A percentile compares a stretch with the other conserved stretches of the same genome.
Conservation (phyloP, 2,113 vertebrate species). For the Brachypteracias leptosomus region DNA sequence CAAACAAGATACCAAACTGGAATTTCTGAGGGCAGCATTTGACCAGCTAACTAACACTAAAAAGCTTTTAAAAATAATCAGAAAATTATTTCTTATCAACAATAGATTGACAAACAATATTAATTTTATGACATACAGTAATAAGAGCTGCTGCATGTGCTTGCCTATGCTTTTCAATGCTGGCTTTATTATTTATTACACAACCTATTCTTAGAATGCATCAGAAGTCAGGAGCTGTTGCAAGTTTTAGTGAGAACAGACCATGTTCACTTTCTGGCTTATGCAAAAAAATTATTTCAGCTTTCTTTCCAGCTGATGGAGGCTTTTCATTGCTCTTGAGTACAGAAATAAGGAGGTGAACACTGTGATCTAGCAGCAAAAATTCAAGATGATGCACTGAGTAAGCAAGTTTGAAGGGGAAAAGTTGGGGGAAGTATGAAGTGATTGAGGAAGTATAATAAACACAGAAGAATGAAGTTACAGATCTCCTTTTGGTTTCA, state of each 20-base stretch:
- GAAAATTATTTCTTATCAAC: neutral
- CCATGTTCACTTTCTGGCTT: neutral
- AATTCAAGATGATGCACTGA: neutral
- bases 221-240: neutral
- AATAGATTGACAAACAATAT: neutral
- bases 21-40: neutral
- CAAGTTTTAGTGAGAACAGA: neutral
- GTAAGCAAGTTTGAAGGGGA: neutral
- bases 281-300: neutral
- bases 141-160: neutral
- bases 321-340: neutral
- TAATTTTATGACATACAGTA: neutral
- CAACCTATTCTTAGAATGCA: neutral
- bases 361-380: neutral
- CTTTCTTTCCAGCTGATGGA: neutral
- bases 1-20: neutral
- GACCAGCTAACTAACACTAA: neutral
- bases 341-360: neutral
- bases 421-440: neutral
- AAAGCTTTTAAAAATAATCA: neutral
- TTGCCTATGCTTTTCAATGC: neutral
- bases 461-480: neutral
- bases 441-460: neutral
- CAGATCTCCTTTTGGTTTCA: neutral
- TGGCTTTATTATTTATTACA: neutral